A percentile compares a stretch with the other conserved stretches of the same genome.
Conservation (phyloP, 2,797 vertebrate species). For the Protosalanx chinensis region DNA sequence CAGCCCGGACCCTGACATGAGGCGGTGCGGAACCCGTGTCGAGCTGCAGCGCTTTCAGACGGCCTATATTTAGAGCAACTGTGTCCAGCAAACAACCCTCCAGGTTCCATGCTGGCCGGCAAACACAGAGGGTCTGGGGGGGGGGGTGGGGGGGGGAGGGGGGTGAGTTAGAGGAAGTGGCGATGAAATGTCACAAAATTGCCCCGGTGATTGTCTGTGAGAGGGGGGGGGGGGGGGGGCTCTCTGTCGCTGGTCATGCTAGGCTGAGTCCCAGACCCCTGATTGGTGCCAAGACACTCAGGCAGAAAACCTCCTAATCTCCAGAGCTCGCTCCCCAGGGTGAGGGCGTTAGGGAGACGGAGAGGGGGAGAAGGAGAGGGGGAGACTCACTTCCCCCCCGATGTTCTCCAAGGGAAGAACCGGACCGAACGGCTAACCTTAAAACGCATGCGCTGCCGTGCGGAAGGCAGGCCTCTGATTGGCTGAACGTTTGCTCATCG, state of each 20-base stretch:
- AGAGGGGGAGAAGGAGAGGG: neutral
- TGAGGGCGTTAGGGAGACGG: neutral
- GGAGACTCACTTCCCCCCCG: no score
- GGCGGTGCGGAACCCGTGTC: no score
- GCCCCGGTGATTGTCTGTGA: neutral
- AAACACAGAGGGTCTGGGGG: neutral
- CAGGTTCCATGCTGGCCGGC: no score
- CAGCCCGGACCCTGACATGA: no score
- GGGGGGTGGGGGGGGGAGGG: no score
- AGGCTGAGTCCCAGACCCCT: neutral
- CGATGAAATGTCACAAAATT: neutral
- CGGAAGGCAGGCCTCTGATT: no score
- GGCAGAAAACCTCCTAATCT: neutral
- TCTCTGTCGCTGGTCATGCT: neutral
- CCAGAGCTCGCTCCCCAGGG: constrained; percentile 22
- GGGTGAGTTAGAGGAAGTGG: neutral
- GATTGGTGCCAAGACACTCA: constrained; percentile 3
- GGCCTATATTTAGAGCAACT: no score
- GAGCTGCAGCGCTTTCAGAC: no score
- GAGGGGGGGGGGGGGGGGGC: neutral
- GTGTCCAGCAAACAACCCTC: no score
- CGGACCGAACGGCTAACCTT: neutral
- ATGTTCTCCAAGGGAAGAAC: neutral
- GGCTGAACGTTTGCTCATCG: neutral
- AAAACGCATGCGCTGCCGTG: no score